These are phyloP conservation scores for Pyrrhosoma nymphula DNA, from an alignment of 2,888 invertebrate genomes.

Conservation along the genomic window DNA sequence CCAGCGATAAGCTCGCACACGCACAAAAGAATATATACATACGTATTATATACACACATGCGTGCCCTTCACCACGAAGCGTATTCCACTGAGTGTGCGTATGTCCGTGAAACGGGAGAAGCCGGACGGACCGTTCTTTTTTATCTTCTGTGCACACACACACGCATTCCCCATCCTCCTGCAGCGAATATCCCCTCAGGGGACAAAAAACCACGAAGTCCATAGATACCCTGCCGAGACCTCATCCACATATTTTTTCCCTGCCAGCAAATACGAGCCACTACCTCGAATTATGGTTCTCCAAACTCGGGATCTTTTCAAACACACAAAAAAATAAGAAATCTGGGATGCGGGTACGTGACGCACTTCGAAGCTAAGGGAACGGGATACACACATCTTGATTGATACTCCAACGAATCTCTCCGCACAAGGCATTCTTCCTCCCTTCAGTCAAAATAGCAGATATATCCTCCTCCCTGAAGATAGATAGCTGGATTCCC, in stretches of 20 bases:
- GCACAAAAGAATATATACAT: neutral
- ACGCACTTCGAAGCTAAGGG: neutral
- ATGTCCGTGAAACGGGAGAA: neutral
- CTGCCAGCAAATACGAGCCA: neutral
- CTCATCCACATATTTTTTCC: neutral
- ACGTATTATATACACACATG: neutral
- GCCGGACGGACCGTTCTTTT: neutral
- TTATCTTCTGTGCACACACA: neutral
- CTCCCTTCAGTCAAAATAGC: no score
- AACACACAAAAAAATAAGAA: neutral
- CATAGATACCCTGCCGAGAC: neutral
- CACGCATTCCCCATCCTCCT: neutral
- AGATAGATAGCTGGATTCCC: no score
- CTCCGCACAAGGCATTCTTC: no score
- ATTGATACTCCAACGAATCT: neutral
- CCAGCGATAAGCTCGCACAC: neutral
- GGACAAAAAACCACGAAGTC: neutral
- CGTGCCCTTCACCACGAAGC: neutral
- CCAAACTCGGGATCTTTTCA: neutral
- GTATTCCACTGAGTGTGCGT: neutral
- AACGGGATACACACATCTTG: neutral
- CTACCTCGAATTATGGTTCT: neutral
- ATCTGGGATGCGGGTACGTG: neutral
- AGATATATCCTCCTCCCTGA: no score
- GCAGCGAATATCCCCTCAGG: neutral